Evolutionary conservation across 1,140 invertebrate genomes (phyloP).

Genomic region (Scaptomyza montana): DNA sequence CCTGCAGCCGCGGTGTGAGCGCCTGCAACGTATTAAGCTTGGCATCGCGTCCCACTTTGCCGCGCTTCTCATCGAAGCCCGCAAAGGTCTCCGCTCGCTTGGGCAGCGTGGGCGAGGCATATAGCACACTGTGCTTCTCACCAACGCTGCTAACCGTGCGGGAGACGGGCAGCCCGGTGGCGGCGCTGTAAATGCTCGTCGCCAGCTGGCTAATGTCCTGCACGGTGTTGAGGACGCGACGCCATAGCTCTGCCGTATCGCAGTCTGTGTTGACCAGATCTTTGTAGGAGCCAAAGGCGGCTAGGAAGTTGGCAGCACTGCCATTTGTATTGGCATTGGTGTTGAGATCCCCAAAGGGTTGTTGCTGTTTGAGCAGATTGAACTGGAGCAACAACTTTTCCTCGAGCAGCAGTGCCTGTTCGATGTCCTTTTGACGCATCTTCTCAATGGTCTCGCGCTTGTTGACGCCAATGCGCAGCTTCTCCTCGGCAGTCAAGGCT

Average conservation of each 20-base stretch:
- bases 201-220: slow-evolving; percentile 88
- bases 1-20: slow-evolving; percentile 69
- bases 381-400: slow-evolving; percentile 94
- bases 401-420: slow-evolving; percentile 93
- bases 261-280: slow-evolving; percentile 86
- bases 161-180: slow-evolving; percentile 88
- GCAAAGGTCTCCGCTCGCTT: slow-evolving; percentile 97
- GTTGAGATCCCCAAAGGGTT: slow-evolving; percentile 48
- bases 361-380: slow-evolving; percentile 87
- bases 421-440: slow-evolving; percentile 93
- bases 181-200: slow-evolving; percentile 88
- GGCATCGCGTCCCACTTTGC: slow-evolving; percentile 59
- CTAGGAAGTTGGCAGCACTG: slow-evolving; percentile 75
- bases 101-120: slow-evolving; percentile 92
- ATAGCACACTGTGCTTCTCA: slow-evolving; percentile 93
- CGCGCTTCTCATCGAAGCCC: slow-evolving; percentile 91
- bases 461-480: slow-evolving; percentile 89
- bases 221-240: slow-evolving; percentile 88
- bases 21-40: slow-evolving; percentile 61
- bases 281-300: slow-evolving; percentile 85
- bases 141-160: slow-evolving; percentile 96
- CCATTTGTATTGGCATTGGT: slow-evolving; percentile 36
- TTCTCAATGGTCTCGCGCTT: slow-evolving; percentile 88
- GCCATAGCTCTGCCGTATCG: slow-evolving; percentile 88
- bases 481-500: slow-evolving; percentile 88